These are phyloP conservation scores for Calidris pugnax DNA, from an alignment of 2,113 vertebrate genomes.

Conservation along the genomic window DNA sequence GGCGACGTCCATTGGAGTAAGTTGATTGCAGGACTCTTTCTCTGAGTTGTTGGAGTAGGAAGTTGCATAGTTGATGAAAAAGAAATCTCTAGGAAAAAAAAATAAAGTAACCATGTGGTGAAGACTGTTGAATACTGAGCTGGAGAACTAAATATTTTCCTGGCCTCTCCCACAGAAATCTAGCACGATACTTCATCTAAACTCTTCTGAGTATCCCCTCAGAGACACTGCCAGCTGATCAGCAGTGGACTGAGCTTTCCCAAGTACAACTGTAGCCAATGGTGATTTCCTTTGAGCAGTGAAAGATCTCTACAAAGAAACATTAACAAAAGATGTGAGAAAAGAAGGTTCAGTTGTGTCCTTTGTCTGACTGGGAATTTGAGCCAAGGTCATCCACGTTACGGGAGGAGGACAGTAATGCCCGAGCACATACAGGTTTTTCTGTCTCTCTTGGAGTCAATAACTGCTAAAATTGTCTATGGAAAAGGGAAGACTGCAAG, in stretches of 20 bases:
- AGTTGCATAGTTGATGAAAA: neutral
- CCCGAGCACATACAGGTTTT: neutral
- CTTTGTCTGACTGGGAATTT: neutral
- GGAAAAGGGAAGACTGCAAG: neutral
- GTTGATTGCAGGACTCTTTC: neutral
- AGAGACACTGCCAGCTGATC: neutral
- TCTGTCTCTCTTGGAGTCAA: neutral
- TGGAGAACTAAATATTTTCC: neutral
- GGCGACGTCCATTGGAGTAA: neutral
- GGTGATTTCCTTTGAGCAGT: neutral
- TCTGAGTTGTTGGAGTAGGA: neutral
- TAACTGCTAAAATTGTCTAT: neutral
- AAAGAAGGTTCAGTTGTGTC: neutral
- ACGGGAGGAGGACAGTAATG: neutral
- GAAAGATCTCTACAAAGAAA: neutral
- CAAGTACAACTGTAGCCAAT: neutral
- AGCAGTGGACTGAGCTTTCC: neutral
- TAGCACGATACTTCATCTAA: neutral
- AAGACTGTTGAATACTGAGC: neutral
- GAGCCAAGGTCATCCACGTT: neutral
- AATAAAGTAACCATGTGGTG: rapidly evolving
- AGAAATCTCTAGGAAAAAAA: neutral
- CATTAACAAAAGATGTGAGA: neutral
- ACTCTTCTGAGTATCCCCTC: neutral
- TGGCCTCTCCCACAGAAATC: neutral